A percentile compares a stretch with the other conserved stretches of the same genome.
phyloP scores from a whole-genome alignment of 2,888 invertebrate genomes.

The Leptodirus hochenwartii region DNA sequence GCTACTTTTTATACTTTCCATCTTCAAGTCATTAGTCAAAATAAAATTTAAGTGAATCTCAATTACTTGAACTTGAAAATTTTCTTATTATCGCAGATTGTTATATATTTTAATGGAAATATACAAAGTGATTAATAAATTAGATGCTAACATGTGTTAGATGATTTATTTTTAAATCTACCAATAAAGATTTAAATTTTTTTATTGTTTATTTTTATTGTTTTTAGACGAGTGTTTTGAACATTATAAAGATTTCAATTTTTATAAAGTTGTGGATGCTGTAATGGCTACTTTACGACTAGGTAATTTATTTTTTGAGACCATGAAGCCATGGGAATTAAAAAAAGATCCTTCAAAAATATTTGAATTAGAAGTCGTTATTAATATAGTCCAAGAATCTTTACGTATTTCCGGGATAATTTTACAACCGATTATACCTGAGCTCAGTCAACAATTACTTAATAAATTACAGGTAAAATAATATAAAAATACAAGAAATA shows the following conservation, averaged over 20 bases:
- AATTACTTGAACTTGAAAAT: too few relatives aligned
- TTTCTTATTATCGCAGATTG: too few relatives aligned
- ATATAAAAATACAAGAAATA: too few relatives aligned
- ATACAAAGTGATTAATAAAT: too few relatives aligned
- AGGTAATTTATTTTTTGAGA: conserved; percentile 75
- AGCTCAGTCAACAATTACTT: conserved; percentile 45
- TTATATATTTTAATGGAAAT: too few relatives aligned
- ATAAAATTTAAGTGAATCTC: too few relatives aligned
- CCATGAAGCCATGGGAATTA: conserved; percentile 77
- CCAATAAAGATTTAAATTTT: too few relatives aligned
- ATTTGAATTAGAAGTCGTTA: conserved; percentile 41
- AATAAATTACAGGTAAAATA: conserved; percentile 44
- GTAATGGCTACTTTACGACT: conserved; percentile 55
- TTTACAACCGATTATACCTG: conserved; percentile 74
- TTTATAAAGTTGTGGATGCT: conserved; percentile 67
- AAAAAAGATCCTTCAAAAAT: conserved; percentile 35
- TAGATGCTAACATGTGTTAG: too few relatives aligned
- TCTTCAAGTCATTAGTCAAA: too few relatives aligned
- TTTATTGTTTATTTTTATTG: conserved; percentile 2
- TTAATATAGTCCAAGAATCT: conserved; percentile 73
- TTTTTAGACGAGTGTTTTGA: conserved; percentile 38
- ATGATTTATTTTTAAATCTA: too few relatives aligned
- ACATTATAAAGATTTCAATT: conserved; percentile 57
- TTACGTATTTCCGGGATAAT: conserved; percentile 62
- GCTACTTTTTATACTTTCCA: too few relatives aligned